A percentile compares a stretch with the other conserved stretches of the same genome.
Evolutionary conservation across 2,113 vertebrate species (phyloP).

Genomic region (Arenaria interpres): DNA sequence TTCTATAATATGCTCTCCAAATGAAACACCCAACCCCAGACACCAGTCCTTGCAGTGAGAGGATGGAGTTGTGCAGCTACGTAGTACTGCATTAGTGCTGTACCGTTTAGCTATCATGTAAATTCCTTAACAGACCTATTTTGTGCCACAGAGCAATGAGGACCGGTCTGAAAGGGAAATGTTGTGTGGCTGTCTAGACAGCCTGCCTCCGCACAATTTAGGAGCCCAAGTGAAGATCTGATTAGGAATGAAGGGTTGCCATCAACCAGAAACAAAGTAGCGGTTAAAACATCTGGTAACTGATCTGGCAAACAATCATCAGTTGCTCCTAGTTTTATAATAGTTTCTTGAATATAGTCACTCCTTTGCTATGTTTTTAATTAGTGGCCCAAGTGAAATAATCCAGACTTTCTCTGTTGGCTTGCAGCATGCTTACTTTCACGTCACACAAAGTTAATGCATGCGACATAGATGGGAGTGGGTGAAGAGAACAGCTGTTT

Average conservation of each 20-base stretch:
- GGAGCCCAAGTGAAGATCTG: neutral
- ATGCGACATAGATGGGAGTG: neutral
- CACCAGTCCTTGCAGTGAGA: neutral
- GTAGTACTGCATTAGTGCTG: neutral
- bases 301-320: neutral
- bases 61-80: neutral
- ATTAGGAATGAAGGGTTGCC: neutral
- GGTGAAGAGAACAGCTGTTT: neutral
- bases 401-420: neutral
- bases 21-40: neutral
- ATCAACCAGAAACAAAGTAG: neutral
- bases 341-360: neutral
- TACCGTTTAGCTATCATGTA: neutral
- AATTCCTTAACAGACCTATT: neutral
- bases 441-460: neutral
- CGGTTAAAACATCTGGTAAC: neutral
- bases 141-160: rapidly evolving
- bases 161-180: rapidly evolving
- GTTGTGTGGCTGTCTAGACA: rapidly evolving
- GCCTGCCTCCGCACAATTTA: rapidly evolving
- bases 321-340: neutral
- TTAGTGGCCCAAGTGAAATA: neutral
- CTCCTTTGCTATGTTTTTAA: neutral
- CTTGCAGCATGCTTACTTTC: neutral
- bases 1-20: neutral